Evolutionary conservation across 2,888 invertebrate species (phyloP), one percentile per base, ranked within the genome.

Genomic region (Osedax fenrisi): DNA sequence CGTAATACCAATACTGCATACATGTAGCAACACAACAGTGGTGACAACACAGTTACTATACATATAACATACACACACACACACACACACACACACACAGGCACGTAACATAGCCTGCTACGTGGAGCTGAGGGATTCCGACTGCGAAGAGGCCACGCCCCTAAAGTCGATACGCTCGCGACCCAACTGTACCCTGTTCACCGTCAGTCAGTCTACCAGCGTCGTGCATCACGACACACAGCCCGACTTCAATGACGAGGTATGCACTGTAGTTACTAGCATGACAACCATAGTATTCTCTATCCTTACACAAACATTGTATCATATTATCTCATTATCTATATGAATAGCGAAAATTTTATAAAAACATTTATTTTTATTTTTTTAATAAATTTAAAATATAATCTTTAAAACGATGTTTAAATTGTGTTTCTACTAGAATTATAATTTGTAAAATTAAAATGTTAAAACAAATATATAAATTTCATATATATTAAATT

Each of bases 31-130:
- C 41, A 5, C 41, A 5, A 41, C 17, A 17, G 41, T 41, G 5
- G 10, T 41, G 17, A 10, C 41, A 10, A 41, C 41, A 41, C 41
- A 5, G 17, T 10, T 5, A 17, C 41, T 41, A 5, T 41, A n/a
- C n/a, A n/a, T n/a, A n/a, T n/a, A n/a, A n/a, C 41, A 5, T 17
- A 41, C 41, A 41, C 41, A 5, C 41, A 5, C 41, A 5, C 5
- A 23, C 81, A 87, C 41, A 5, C 41, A 41, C 41, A 41, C 41
- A 5, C 41, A 5, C 41, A 5, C 5, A 23, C 81, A 87, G 84
- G 96, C 97, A 0, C 88, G 97, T 81, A 97, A 98, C 84, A 92
- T 97, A 76, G 91, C 92, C 0, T 94, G 95, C 81, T 88, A 91
- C 27, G 88, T 96, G 17, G 94, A 96, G 84, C 85, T 97, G 76